Evolutionary conservation across 2,797 vertebrate genomes (phyloP), one percentile per base, ranked within the genome.

Genomic region (Chanos chanos): DNA sequence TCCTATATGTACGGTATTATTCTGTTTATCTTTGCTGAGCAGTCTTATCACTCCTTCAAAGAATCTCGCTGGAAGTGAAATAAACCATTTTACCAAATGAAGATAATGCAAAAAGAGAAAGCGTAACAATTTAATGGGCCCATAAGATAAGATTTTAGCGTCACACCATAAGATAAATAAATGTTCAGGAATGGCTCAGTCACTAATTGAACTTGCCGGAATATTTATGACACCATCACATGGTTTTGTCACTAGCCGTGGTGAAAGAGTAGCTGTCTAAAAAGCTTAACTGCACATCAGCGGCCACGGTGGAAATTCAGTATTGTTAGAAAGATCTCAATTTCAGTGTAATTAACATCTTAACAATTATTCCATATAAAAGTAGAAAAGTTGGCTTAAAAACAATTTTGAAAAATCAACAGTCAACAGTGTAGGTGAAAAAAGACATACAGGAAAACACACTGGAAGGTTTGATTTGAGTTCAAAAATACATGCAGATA

Each of bases 341-440:
- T 85, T 77, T 71, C 71, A 73, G 72, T 62, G 19, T 81, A 83
- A 87, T 86, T 87, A 83, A 84, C 83, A 78, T 87, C 87, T 86
- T 86, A 86, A 89, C 89, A 86, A 72, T 65, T 19, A 68, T 73
- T n/a, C n/a, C n/a, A n/a, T 72, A 70, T 67, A 37, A 48, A 71
- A 65, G 66, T 68, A 70, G 75, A 81, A 79, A 77, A 72, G 68
- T 47, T n/a, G 18, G 16, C 59, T 52, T 43, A 10, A 24, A 61
- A 64, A 61, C 31, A 51, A 51, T 47, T n/a, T n/a, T n/a, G 24
- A 67, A 62, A 68, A 74, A 72, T 77, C 66, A 64, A 68, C 66
- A 66, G 77, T 72, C 70, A 61, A 52, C 39, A n/a, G 55, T 34
- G 28, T 37, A 27, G n/a, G n/a, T n/a, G n/a, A n/a, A n/a, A n/a